A percentile compares a stretch with the other conserved stretches of the same genome.
Conservation (phyloP, 2,888 invertebrate genomes). For the Dryomyza anilis region DNA sequence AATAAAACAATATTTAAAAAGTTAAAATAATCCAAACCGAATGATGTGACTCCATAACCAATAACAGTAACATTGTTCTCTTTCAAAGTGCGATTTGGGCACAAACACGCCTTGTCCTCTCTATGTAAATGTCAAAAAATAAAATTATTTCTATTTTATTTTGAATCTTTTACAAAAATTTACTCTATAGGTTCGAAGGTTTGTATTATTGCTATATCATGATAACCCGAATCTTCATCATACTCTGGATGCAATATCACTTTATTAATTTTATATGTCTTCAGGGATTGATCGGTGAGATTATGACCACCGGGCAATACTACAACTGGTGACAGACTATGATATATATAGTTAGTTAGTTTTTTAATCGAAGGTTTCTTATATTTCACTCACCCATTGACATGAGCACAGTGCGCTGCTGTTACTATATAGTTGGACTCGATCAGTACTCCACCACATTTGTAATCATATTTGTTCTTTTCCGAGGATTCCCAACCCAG, state of each 20-base stretch:
- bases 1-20: too few relatives aligned
- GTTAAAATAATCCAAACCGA: conserved; percentile 7
- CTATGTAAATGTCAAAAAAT: neutral
- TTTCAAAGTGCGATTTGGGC: neutral
- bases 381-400: conserved; percentile 26
- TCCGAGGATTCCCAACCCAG: conserved; percentile 16
- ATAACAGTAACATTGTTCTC: conserved; percentile 25
- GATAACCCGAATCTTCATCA: conserved; percentile 6
- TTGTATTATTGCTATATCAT: conserved; percentile 30
- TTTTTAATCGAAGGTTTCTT: too few relatives aligned
- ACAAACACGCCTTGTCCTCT: neutral
- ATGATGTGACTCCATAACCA: conserved; percentile 32
- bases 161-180: too few relatives aligned
- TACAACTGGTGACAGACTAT: neutral
- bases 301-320: conserved; percentile 13
- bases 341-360: too few relatives aligned
- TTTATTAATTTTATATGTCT: neutral
- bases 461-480: neutral
- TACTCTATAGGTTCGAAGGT: neutral
- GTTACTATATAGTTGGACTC: conserved; percentile 28
- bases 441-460: conserved; percentile 31
- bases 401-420: conserved; percentile 29
- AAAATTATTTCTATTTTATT: too few relatives aligned
- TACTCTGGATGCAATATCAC: conserved; percentile 25
- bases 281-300: neutral